A percentile compares a stretch with the other conserved stretches of the same genome.
Conservation (phyloP, 2,888 invertebrate species). For the Xylocampa areola region DNA sequence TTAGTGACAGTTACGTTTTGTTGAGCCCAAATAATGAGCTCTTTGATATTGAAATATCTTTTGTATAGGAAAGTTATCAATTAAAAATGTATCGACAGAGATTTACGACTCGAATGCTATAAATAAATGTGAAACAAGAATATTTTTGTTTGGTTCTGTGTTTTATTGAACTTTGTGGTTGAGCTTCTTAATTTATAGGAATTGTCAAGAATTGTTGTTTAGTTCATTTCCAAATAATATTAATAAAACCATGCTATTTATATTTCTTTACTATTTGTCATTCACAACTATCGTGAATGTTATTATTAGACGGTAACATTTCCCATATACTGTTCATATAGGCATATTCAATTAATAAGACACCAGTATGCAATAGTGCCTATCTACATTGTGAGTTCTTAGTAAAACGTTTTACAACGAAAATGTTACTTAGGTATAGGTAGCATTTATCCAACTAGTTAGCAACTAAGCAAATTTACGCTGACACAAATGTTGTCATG, state of each 20-base stretch:
- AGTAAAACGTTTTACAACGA: no score
- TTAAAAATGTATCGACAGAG: constrained; percentile 49
- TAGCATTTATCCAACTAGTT: constrained; percentile 55
- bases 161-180: constrained; percentile 21
- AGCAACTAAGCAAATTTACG: constrained; percentile 63
- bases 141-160: constrained; percentile 31
- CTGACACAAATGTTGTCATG: constrained; percentile 66
- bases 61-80: constrained; percentile 54
- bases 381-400: no score
- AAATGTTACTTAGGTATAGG: no score
- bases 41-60: constrained; percentile 52
- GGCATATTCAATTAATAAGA: no score
- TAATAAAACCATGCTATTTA: no score
- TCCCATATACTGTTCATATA: no score
- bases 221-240: no score
- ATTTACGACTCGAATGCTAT: constrained; percentile 50
- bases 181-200: constrained; percentile 13
- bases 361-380: no score
- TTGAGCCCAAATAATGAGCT: constrained; percentile 52
- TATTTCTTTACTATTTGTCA: no score
- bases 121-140: constrained; percentile 41
- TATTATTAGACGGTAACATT: no score
- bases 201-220: constrained; percentile 5
- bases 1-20: constrained; percentile 64
- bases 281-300: no score